Percentiles rank a stretch among this genome's conserved stretches.
Conservation (phyloP, 2,113 vertebrate genomes). For the Phrynocephalus versicolor region DNA sequence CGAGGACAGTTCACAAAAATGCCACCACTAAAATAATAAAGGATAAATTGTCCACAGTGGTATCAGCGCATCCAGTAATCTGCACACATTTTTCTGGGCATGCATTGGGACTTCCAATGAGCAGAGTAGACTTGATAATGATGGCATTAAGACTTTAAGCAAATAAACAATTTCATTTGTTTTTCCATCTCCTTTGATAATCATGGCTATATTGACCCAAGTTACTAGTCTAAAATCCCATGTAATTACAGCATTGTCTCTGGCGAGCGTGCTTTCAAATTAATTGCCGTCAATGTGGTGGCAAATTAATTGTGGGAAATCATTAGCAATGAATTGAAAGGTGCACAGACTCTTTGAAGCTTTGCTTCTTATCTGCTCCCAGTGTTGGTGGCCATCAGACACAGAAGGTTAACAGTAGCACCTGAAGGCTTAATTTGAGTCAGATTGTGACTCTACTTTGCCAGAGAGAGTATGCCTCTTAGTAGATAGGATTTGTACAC, state of each 20-base stretch:
- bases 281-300: conserved; percentile 52
- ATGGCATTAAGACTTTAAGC: conserved; percentile 22
- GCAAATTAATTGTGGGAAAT: conserved; percentile 61
- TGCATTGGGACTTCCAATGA: not conserved
- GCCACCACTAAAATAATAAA: not conserved
- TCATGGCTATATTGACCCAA: conserved; percentile 44
- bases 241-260: conserved; percentile 42
- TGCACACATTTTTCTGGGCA: no score
- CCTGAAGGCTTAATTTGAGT: conserved; percentile 64
- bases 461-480: conserved; percentile 64
- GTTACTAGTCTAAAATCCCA: conserved; percentile 50
- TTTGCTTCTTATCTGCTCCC: conserved; percentile 30
- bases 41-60: not conserved
- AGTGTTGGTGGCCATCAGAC: conserved; percentile 29
- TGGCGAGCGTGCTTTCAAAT: conserved; percentile 52
- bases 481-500: conserved; percentile 67
- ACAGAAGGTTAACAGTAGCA: conserved; percentile 20
- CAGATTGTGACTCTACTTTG: conserved; percentile 67
- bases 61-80: not conserved
- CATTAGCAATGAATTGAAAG: conserved; percentile 29
- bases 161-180: conserved; percentile 38
- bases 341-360: conserved; percentile 28
- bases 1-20: not conserved
- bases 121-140: not conserved
- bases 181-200: conserved; percentile 47